These are phyloP conservation scores for Lithophane ornitopus DNA, from an alignment of 2,888 invertebrate genomes.

Conservation along the genomic window DNA sequence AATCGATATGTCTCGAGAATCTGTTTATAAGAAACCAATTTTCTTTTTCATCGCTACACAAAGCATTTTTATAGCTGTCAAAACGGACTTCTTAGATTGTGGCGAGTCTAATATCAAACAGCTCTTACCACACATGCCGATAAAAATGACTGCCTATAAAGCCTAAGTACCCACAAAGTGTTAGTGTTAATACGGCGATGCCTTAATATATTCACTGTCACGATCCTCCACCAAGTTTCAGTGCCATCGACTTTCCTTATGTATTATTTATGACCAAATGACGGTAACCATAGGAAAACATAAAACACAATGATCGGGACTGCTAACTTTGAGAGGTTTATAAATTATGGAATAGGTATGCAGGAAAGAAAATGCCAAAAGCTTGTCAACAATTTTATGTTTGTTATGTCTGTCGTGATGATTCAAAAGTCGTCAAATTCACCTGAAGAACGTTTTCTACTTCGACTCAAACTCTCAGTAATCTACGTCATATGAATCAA, in stretches of 20 bases:
- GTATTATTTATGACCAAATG: conserved; percentile 53
- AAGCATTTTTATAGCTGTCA: too few species aligned
- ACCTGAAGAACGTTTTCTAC: not conserved
- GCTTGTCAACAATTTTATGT: not conserved
- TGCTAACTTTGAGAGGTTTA: conserved; percentile 16
- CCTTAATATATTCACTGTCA: conserved; percentile 68
- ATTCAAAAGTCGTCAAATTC: not conserved
- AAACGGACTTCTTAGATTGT: too few species aligned
- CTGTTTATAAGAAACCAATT: too few species aligned
- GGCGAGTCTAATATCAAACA: conserved; percentile 18
- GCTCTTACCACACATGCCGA: not conserved
- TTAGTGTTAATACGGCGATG: conserved; percentile 26
- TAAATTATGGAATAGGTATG: conserved; percentile 36
- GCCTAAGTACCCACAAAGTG: conserved; percentile 23
- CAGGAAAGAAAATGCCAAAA: not conserved
- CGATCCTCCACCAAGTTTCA: conserved; percentile 52
- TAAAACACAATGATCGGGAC: conserved; percentile 28
- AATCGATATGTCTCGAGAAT: too few species aligned
- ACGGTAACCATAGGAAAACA: conserved; percentile 32
- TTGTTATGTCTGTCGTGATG: not conserved
- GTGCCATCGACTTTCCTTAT: conserved; percentile 45
- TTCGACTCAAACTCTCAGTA: too few species aligned
- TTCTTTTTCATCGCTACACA: too few species aligned
- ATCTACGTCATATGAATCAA: not conserved
- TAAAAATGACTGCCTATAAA: conserved; percentile 30